Conservation (phyloP, 2,888 invertebrate species). For the Cataglyphis livida region DNA sequence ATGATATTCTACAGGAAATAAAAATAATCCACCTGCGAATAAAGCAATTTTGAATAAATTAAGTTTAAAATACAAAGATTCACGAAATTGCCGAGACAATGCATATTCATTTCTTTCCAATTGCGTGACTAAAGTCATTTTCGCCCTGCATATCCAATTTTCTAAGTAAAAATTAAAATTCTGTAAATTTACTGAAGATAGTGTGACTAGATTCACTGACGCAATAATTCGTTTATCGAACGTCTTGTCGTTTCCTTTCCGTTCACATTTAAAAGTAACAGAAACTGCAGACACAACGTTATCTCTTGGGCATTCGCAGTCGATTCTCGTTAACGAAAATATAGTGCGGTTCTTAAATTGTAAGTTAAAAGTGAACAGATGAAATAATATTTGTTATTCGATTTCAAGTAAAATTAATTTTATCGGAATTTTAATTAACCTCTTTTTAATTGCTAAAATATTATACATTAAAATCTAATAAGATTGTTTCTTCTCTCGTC, state of each 20-base stretch:
- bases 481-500: background rate
- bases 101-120: background rate
- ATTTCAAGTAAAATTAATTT: background rate
- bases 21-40: background rate
- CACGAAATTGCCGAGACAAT: background rate
- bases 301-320: background rate
- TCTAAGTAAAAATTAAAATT: background rate
- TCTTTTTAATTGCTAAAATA: background rate
- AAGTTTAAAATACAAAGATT: conserved; percentile 1
- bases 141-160: background rate
- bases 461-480: background rate
- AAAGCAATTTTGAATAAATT: background rate
- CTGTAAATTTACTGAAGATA: background rate
- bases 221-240: background rate
- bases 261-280: background rate
- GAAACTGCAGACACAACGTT: background rate
- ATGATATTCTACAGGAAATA: background rate
- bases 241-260: conserved; percentile 7
- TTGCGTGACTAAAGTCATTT: background rate
- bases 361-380: background rate
- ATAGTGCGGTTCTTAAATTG: background rate
- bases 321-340: background rate
- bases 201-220: background rate
- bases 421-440: background rate
- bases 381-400: background rate